These are phyloP conservation scores for Umimayanthus kanabou DNA, from an alignment of 92 coral and sea anemone genomes.

Conservation along the genomic window DNA sequence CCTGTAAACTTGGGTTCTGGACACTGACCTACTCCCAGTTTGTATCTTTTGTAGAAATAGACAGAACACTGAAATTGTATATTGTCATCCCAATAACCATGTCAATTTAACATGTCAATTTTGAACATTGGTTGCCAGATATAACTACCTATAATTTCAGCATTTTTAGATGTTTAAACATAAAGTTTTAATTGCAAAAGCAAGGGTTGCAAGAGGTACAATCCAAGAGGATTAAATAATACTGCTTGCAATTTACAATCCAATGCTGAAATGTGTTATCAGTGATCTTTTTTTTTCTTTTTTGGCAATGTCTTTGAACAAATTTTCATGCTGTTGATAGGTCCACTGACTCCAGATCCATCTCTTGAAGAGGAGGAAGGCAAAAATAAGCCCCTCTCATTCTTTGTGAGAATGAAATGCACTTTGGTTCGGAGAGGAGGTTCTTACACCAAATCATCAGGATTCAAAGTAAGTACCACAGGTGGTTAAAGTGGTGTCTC, in stretches of 20 bases:
- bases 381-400: conserved; percentile 61
- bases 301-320: neutral
- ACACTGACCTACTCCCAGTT: too few species aligned
- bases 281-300: neutral
- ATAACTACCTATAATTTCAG: too few species aligned
- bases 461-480: conserved; percentile 63
- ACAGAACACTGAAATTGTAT: too few species aligned
- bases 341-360: conserved; percentile 45
- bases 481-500: neutral
- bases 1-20: too few species aligned
- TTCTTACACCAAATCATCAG: conserved; percentile 85
- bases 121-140: too few species aligned
- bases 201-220: too few species aligned
- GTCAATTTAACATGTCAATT: too few species aligned
- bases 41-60: too few species aligned
- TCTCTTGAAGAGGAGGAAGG: neutral
- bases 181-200: too few species aligned
- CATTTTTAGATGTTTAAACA: too few species aligned
- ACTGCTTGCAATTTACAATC: too few species aligned
- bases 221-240: neutral
- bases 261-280: neutral
- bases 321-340: neutral
- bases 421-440: conserved; percentile 89
- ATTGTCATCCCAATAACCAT: too few species aligned
- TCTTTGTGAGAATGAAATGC: conserved; percentile 89